Base-by-base conservation (phyloP, 2,888 invertebrate species). In the Pseudeuparius sepicola region DNA sequence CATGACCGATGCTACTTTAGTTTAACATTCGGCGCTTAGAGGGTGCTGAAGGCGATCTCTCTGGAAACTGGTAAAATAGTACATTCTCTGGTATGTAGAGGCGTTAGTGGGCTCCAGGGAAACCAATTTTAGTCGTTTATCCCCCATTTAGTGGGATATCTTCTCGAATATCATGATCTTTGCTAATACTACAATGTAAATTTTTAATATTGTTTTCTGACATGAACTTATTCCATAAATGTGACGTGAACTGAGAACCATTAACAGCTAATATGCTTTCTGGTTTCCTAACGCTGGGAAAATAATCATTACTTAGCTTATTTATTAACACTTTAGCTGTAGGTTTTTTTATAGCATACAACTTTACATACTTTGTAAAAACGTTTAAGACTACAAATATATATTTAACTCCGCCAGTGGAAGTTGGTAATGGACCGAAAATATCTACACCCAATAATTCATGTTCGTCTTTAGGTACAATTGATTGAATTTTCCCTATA, bases 191-290 rank as follows among this genome's bases (percentile, higher is more conserved):
- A 7, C 34, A 39, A 24, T 26, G 15, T 2, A 29, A 17, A 6
- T 20, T 16, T 1, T 2, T 7, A 7, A 37, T 37, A 23, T 25
- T 24, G 15, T 30, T n/a, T 10, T 15, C 4, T 4, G 5, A 17
- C 26, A 38, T 9, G 2, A 13, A 4, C 2, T 31, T 12, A 11
- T 25, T 14, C 49, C 50, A 50, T 5, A 14, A 12, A 14, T 24
- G 23, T 2, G 40, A 37, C 2, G 44, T 41, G 28, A 51, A 50
- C 27, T 49, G 49, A 10, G 38, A 24, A 7, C 48, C 48, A 24
- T 47, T 41, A 29, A 46, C 47, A 6, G 31, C 3, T 31, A 31
- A 31, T 4, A 31, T 11, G n/a, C 20, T 20, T 31, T 31, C 13
- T 10, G 31, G 31, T 13, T 31, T 31, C 11, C 37, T 1, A 31